A percentile compares a stretch with the other conserved stretches of the same genome.
phyloP scores from a whole-genome alignment of 2,797 vertebrate genomes.

The Tangara arthus region DNA sequence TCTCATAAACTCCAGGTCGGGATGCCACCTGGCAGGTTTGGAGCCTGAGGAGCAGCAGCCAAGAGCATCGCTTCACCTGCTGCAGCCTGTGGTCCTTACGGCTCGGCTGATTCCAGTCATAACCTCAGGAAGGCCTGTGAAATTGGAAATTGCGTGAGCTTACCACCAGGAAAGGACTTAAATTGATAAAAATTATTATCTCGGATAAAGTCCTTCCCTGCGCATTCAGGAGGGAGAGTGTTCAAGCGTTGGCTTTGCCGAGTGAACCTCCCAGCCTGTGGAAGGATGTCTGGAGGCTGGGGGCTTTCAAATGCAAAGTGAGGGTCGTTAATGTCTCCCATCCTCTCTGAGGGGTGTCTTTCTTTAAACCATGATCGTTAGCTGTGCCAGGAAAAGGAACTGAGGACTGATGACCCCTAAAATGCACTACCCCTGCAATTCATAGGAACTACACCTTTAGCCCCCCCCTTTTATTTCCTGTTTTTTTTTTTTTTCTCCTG shows the following conservation, averaged over 20 bases:
- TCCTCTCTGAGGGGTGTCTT: neutral
- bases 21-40: neutral
- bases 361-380: neutral
- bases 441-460: neutral
- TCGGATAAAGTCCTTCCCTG: neutral
- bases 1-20: fast-evolving
- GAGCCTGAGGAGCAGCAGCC: neutral
- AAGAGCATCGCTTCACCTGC: neutral
- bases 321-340: neutral
- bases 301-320: neutral
- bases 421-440: neutral
- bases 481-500: neutral
- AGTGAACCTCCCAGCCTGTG: neutral
- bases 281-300: neutral
- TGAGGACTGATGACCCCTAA: neutral
- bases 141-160: neutral
- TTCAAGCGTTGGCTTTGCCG: neutral
- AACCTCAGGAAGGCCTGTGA: neutral
- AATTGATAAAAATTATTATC: neutral
- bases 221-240: neutral
- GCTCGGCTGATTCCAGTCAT: neutral
- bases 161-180: neutral
- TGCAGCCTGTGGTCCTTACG: neutral
- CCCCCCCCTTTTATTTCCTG: neutral
- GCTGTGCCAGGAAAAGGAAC: neutral